Conservation (phyloP, 2,113 vertebrate genomes). For the Alligator sinensis region DNA sequence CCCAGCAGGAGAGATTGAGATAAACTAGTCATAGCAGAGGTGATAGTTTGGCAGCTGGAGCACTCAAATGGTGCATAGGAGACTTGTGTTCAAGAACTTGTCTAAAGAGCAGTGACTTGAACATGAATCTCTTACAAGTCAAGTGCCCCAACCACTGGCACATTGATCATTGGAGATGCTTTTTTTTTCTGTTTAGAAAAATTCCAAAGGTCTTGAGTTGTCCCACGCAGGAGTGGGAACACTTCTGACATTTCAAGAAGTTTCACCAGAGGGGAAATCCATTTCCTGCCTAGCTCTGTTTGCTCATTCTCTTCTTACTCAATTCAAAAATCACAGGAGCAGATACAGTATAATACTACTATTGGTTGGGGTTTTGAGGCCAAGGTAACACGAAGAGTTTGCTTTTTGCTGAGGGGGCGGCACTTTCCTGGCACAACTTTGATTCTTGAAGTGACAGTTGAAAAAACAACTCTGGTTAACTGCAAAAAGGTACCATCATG, state of each 20-base stretch:
- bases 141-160: too few relatives aligned
- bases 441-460: slow-evolving; percentile 33
- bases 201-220: not conserved
- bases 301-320: not conserved
- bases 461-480: not conserved
- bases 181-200: not conserved
- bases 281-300: not conserved
- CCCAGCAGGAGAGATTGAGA: not conserved
- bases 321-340: not conserved
- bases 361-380: not conserved
- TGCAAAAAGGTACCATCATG: not conserved
- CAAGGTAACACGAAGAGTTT: not conserved
- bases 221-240: not conserved
- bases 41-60: not conserved
- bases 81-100: too few relatives aligned
- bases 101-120: too few relatives aligned
- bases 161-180: not conserved
- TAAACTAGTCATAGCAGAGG: not conserved
- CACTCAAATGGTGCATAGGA: too few relatives aligned
- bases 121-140: too few relatives aligned
- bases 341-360: not conserved
- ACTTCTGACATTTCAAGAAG: not conserved
- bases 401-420: not conserved
- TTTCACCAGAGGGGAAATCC: not conserved
- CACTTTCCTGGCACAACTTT: slow-evolving; percentile 6